Conservation (phyloP, 2,797 vertebrate species). For the Chaetophractus vellerosus region DNA sequence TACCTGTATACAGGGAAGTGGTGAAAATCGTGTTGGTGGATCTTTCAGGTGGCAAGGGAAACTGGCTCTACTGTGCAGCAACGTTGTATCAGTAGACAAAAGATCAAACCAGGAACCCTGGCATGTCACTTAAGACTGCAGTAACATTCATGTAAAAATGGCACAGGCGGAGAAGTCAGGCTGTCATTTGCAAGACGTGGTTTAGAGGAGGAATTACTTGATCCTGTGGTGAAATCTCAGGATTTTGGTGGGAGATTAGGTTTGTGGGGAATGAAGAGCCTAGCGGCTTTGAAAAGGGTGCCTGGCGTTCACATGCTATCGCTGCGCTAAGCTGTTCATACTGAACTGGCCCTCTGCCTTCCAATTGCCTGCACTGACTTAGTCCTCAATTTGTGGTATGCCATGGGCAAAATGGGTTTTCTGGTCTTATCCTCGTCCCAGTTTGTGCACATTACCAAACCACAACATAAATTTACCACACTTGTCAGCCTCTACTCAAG, state of each 20-base stretch:
- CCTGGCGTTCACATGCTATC: conserved; percentile 36
- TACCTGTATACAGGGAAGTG: not conserved
- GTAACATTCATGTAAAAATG: conserved; percentile 7
- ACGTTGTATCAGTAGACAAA: not conserved
- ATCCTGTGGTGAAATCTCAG: conserved; percentile 65
- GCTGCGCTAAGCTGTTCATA: not conserved
- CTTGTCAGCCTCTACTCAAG: not conserved
- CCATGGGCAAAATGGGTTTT: conserved; percentile 68
- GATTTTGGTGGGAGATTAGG: conserved; percentile 68
- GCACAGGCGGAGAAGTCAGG: conserved; percentile 34
- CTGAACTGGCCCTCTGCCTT: conserved; percentile 69
- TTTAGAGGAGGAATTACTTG: conserved; percentile 60
- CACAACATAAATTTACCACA: conserved; percentile 67
- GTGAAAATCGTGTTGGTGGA: not conserved
- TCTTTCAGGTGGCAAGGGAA: not conserved
- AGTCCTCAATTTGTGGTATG: conserved; percentile 77
- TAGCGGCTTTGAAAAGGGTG: conserved; percentile 51
- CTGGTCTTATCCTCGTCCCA: conserved; percentile 59
- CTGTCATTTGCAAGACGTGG: conserved; percentile 27
- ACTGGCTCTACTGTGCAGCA: not conserved
- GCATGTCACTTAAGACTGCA: not conserved
- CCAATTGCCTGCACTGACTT: not conserved
- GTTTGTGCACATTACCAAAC: conserved; percentile 69
- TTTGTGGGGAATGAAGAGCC: conserved; percentile 50
- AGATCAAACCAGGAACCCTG: not conserved